Evolutionary conservation across 35 echinoderm and acorn worm genomes (phyloP), one percentile per base, ranked within the genome.

Genomic region (Lytechinus variegatus): DNA sequence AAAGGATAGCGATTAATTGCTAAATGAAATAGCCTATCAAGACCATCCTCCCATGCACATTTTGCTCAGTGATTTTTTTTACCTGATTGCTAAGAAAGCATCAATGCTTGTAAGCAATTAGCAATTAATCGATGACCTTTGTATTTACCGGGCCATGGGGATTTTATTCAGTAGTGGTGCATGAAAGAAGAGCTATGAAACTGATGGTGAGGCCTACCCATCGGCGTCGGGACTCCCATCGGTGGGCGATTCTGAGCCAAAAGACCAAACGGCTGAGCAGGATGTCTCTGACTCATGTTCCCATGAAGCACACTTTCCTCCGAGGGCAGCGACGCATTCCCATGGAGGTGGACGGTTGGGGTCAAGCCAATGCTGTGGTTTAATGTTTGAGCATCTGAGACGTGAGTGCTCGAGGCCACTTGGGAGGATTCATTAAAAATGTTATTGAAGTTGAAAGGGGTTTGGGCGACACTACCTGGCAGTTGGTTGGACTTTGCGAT

Each of bases 401-500:
- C 29, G 57, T 94, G 94, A 27, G 86, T 91, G n/a, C 52, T 94
- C 28, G 55, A 58, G 13, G 94, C 87, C 55, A 89, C 54, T 56
- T 86, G 53, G 28, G 92, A 55, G n/a, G 92, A 55, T 51, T 96
- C 96, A 29, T 96, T 96, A 94, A 96, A 96, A 9, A 96, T 94
- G 27, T 95, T 94, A 27, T 87, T 95, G 89, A 96, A 96, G 66
- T 96, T 96, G 56, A 96, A 96, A 4, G 94, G 44, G 11, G 96
- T 56, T n/a, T 71, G 86, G 10, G 89, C 57, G 6, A 27, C 93
- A 11, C 79, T 44, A 4, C 92, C 86, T n/a, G 92, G 53, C 54
- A 96, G 94, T 27, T 96, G 96, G 7, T 94, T 94, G 14, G 95
- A 21, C 61, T 97, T 97, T 44, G 89, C 87, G n/a, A 97, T 94